These are phyloP conservation scores for Rhabdomys pumilio DNA, from an alignment of 2,797 vertebrate species.

Conservation along the genomic window DNA sequence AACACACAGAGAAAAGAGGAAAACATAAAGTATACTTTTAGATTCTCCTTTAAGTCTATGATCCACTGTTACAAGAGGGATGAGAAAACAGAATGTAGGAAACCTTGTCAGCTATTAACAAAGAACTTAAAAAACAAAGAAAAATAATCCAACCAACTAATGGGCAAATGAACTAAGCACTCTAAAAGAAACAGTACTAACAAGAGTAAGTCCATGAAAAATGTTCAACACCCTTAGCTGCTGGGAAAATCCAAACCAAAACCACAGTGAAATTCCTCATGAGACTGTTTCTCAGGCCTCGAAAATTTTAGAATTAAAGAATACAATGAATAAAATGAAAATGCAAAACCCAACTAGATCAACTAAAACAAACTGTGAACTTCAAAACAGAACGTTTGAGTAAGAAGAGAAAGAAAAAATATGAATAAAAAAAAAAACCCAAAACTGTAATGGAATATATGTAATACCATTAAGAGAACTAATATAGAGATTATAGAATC, in stretches of 20 bases:
- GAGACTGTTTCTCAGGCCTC: neutral
- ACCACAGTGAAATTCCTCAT: neutral
- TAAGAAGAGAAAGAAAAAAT: neutral
- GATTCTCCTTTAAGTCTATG: neutral
- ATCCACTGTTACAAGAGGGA: neutral
- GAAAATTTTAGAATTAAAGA: neutral
- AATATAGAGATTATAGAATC: neutral
- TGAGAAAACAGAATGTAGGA: neutral
- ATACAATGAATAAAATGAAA: neutral
- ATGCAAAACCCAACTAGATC: neutral
- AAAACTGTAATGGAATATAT: neutral
- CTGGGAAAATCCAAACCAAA: neutral
- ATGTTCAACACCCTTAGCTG: neutral
- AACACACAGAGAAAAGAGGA: neutral
- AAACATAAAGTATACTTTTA: neutral
- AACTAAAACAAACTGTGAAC: neutral
- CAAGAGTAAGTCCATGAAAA: neutral
- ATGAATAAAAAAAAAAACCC: neutral
- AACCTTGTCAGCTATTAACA: neutral
- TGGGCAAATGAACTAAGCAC: neutral
- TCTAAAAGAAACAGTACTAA: neutral
- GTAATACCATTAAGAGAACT: neutral
- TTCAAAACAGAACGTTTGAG: neutral
- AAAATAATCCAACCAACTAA: neutral
- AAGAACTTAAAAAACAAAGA: neutral